A percentile compares a stretch with the other conserved stretches of the same genome.
Conservation (phyloP, 1,140 invertebrate genomes). For the Drosophila ficusphila region DNA sequence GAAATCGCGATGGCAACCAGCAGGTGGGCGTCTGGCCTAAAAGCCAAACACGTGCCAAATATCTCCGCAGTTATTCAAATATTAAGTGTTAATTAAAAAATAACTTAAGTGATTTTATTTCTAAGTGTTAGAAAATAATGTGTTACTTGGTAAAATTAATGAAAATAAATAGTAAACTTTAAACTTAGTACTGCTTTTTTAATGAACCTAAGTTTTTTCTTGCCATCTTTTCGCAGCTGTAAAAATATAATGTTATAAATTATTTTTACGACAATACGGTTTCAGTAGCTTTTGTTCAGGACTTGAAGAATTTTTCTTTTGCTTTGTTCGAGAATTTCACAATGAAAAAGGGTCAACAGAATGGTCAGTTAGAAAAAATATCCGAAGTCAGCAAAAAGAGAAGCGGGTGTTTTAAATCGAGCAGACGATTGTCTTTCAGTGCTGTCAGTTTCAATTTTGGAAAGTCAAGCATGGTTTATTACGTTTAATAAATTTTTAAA, state of each 20-base stretch:
- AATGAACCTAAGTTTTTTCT: not conserved
- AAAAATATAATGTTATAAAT: slow-evolving; percentile 27
- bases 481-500: no score
- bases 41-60: not conserved
- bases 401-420: not conserved
- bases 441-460: no score
- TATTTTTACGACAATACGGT: slow-evolving; percentile 49
- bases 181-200: no score
- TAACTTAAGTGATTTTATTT: no score
- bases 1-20: slow-evolving; percentile 40
- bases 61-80: not conserved
- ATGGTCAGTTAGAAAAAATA: slow-evolving; percentile 18
- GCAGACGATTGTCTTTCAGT: not conserved
- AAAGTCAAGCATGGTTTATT: no score
- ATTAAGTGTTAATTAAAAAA: no score
- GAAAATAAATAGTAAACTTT: no score
- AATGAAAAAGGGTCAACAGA: slow-evolving; percentile 50
- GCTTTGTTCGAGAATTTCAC: slow-evolving; percentile 11
- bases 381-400: slow-evolving; percentile 43
- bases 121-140: no score
- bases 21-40: not conserved
- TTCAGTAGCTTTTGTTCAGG: slow-evolving; percentile 47
- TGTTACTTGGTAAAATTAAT: no score
- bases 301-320: slow-evolving; percentile 4
- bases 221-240: not conserved